Base-by-base conservation (phyloP, 2,113 vertebrate species). In the Ariopsis seemanni region DNA sequence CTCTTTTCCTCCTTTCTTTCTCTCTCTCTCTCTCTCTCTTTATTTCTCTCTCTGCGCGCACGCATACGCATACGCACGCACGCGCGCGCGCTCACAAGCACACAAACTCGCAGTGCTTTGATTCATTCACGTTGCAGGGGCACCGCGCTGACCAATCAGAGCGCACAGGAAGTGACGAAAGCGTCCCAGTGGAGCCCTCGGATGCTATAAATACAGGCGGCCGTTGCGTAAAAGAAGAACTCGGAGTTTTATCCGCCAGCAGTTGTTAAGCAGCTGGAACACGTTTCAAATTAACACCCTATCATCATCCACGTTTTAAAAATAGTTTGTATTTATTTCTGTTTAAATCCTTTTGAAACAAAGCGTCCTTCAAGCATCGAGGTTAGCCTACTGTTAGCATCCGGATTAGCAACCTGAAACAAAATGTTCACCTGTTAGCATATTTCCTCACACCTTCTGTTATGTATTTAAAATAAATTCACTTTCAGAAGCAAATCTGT, bases 101-200 rank as follows among this genome's bases (percentile, higher is more conserved):
- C 71, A 58, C 48, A 7, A 72, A 2, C 84, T 18, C 83, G 92
- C 94, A 93, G 90, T 94, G 93, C 96, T 95, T 85, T 93, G 94
- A 96, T 98, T 97, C 97, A 98, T 97, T 97, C 96, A 96, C 96
- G 96, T 96, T 97, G 97, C 97, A 95, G 97, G 96, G 95, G 95
- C 94, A 95, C 93, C 93, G 86, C 91, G 69, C 17, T 77, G 85
- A 91, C 97, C 96, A 94, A 96, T 96, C 50, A 89, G 89, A 93
- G 81, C 1, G 67, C 90, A 93, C 89, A 55, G 88, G 90, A 86
- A 86, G 67, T 93, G 93, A 93, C 89, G 92, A 93, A 90, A 90
- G 91, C 84, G 89, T 71, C 87, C 30, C 55, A 9, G 53, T 80
- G 3, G 55, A 11, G 55, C 7, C 3, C n/a, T 58, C 86, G 81